A percentile compares a stretch with the other conserved stretches of the same genome.
phyloP scores from a whole-genome alignment of 2,888 invertebrate species.

The Silvanus unidentatus region DNA sequence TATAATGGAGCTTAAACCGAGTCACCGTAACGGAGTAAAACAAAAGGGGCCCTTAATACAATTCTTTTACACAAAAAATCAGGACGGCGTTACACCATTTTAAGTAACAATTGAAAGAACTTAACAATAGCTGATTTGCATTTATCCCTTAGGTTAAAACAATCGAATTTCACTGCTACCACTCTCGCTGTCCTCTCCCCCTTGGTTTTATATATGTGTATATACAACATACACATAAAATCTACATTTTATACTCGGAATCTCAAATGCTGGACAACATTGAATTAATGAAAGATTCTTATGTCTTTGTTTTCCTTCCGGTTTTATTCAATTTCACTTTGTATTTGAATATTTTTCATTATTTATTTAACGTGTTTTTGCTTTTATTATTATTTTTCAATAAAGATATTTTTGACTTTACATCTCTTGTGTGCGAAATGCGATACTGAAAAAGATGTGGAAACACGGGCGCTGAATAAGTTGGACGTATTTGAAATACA shows the following conservation, averaged over 20 bases:
- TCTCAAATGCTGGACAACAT: too few relatives aligned
- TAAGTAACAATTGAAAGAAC: slow-evolving; percentile 39
- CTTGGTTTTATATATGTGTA: neutral
- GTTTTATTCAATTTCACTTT: too few relatives aligned
- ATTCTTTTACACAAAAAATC: slow-evolving; percentile 35
- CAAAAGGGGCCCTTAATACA: slow-evolving; percentile 37
- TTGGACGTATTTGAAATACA: slow-evolving; percentile 18
- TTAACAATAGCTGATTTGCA: slow-evolving; percentile 40
- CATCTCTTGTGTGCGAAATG: slow-evolving; percentile 1
- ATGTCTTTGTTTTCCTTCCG: slow-evolving; percentile 30
- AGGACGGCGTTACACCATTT: slow-evolving; percentile 34
- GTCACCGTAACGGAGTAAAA: slow-evolving; percentile 37
- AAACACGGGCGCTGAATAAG: neutral
- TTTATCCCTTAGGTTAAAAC: slow-evolving; percentile 38
- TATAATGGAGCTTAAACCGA: slow-evolving; percentile 36
- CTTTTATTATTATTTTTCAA: neutral
- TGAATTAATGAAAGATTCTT: slow-evolving; percentile 31
- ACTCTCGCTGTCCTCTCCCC: slow-evolving; percentile 11
- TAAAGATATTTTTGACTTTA: neutral
- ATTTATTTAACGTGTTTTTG: too few relatives aligned
- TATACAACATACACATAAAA: too few relatives aligned
- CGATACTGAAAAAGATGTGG: neutral
- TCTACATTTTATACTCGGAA: too few relatives aligned
- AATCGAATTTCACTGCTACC: slow-evolving; percentile 29
- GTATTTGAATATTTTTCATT: too few relatives aligned